Percentiles rank a stretch among this genome's conserved stretches.
Evolutionary conservation across 1,140 invertebrate genomes (phyloP).

Genomic region (Trichogramma pretiosum): DNA sequence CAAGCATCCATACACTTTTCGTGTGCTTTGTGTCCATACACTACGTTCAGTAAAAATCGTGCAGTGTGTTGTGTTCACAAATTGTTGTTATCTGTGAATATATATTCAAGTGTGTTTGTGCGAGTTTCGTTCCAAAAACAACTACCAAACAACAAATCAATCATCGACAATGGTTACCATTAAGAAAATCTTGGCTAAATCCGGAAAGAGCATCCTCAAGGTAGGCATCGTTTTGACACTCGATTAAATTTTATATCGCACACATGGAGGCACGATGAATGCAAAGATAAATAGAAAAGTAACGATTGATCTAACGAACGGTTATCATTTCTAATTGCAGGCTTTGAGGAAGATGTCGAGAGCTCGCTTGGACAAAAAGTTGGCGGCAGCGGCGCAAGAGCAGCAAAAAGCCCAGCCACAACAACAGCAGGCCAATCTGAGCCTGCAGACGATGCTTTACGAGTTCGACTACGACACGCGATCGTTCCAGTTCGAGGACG

Average conservation of each 20-base stretch:
- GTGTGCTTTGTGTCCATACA: neutral
- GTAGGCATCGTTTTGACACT: conserved; percentile 30
- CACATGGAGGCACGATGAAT: no score
- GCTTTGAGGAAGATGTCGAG: conserved; percentile 35
- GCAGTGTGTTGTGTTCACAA: neutral
- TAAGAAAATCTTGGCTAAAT: conserved; percentile 36
- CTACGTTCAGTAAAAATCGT: neutral
- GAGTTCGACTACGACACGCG: conserved; percentile 27
- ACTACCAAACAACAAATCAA: neutral
- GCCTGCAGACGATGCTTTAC: neutral
- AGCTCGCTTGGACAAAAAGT: conserved; percentile 24
- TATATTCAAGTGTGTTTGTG: neutral
- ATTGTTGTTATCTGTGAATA: neutral
- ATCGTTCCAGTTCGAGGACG: conserved; percentile 32
- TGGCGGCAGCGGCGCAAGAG: conserved; percentile 21
- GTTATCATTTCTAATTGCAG: conserved; percentile 19
- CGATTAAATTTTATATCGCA: no score
- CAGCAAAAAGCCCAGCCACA: neutral
- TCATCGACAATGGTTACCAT: conserved; percentile 8
- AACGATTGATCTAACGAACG: no score
- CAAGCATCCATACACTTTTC: conserved; percentile 14
- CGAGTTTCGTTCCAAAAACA: no score
- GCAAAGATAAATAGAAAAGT: no score
- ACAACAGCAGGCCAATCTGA: neutral
- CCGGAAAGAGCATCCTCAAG: conserved; percentile 37